Conservation (phyloP, 2,797 vertebrate species). For the Coccyzus lansbergi region DNA sequence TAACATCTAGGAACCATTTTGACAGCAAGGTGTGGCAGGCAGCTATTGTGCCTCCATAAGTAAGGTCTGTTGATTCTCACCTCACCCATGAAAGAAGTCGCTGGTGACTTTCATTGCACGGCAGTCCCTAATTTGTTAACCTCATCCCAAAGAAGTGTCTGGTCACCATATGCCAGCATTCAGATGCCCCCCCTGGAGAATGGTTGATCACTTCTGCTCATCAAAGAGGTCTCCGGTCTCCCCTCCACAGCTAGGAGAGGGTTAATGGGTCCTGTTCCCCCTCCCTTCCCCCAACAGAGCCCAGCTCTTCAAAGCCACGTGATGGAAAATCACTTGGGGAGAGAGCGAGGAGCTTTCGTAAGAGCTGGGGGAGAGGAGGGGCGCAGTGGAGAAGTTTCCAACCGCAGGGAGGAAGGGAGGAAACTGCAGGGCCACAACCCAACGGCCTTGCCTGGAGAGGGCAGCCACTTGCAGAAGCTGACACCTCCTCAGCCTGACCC, state of each 20-base stretch:
- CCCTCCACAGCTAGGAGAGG: not conserved
- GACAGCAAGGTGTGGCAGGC: constrained; percentile 4
- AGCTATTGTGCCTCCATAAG: not conserved
- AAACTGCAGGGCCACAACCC: constrained; percentile 77
- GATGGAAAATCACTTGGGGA: constrained; percentile 82
- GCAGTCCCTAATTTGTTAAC: not conserved
- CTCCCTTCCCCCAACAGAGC: constrained; percentile 52
- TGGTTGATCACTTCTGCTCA: fast-evolving
- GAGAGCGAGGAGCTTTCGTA: constrained; percentile 82
- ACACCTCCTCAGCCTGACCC: not conserved
- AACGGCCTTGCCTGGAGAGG: constrained; percentile 20
- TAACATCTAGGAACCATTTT: not conserved
- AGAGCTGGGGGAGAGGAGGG: constrained; percentile 45
- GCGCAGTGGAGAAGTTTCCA: constrained; percentile 85
- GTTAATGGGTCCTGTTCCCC: constrained; percentile 3
- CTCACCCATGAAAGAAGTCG: not conserved
- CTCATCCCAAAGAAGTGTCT: not conserved
- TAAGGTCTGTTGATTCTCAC: not conserved
- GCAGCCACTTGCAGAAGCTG: not conserved
- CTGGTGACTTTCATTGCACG: fast-evolving
- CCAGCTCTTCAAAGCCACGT: constrained; percentile 79
- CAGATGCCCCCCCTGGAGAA: not conserved
- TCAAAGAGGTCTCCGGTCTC: not conserved
- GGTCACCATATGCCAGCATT: not conserved
- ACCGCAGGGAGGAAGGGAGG: constrained; percentile 91